Evolutionary conservation across 2,113 vertebrate species (phyloP).

Genomic region (cattle (Bos taurus)): ARS-UCD2.0 NC_037332.1:85364501-85365000

Average conservation of each 20-base stretch:
- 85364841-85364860: neutral
- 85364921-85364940: neutral
- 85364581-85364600: neutral
- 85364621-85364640: neutral
- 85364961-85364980: neutral
- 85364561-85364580: neutral
- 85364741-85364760: neutral
- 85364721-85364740: neutral
- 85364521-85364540: neutral
- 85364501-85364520: neutral
- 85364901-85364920: accelerated
- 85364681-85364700: neutral
- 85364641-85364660: neutral
- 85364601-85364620: neutral
- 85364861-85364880: neutral
- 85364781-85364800: neutral
- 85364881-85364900: neutral
- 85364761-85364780: neutral
- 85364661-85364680: conserved; percentile 19
- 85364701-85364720: neutral
- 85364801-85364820: neutral
- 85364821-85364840: neutral
- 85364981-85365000: neutral
- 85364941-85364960: neutral
- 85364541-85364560: neutral